Evolutionary conservation across 2,888 invertebrate species (phyloP).

Genomic region (Epicampocera succincta): DNA sequence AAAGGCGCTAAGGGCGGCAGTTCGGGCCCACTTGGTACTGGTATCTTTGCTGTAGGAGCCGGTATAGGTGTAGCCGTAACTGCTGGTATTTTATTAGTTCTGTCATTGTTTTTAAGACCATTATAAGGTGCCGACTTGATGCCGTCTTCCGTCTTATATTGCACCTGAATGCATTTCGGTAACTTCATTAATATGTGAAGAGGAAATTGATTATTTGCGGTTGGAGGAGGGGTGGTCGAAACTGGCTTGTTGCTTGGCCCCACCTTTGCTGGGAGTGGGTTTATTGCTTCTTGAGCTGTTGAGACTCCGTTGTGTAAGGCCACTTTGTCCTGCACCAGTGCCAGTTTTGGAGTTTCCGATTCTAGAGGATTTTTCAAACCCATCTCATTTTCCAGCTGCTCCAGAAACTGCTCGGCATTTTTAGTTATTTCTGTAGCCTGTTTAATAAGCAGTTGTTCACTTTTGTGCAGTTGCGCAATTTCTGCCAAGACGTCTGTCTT

Average conservation of each 20-base stretch:
- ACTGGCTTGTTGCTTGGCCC: neutral
- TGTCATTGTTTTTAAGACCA: conserved; percentile 59
- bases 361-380: conserved; percentile 57
- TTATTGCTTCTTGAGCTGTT: conserved; percentile 12
- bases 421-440: conserved; percentile 64
- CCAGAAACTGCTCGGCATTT: conserved; percentile 63
- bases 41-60: conserved; percentile 64
- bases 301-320: neutral
- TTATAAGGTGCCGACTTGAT: conserved; percentile 58
- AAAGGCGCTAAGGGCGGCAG: conserved; percentile 69
- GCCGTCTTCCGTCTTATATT: conserved; percentile 65
- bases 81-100: conserved; percentile 5
- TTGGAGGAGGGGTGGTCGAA: neutral
- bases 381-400: conserved; percentile 64
- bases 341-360: conserved; percentile 46
- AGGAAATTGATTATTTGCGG: conserved; percentile 58
- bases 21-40: conserved; percentile 71
- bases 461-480: conserved; percentile 65
- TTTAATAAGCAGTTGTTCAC: conserved; percentile 62
- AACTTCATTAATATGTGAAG: conserved; percentile 66
- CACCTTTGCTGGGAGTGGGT: neutral
- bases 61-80: conserved; percentile 4
- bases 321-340: conserved; percentile 48
- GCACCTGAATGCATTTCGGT: conserved; percentile 66
- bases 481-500: conserved; percentile 62